Conservation (phyloP, 2,797 vertebrate species). For the Melanotaenia boesemani region DNA sequence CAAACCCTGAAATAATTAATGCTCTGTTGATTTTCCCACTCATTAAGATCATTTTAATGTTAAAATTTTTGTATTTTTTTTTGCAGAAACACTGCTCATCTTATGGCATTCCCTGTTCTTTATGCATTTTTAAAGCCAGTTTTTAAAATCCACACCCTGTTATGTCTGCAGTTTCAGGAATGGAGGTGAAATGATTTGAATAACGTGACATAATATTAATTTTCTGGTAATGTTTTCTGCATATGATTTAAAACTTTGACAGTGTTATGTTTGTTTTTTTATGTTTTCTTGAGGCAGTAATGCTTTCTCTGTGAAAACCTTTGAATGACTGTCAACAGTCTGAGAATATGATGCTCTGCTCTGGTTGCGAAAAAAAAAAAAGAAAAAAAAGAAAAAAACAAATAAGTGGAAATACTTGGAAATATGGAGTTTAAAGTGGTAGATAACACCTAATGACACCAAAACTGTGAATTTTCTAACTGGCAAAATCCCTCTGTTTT, state of each 20-base stretch:
- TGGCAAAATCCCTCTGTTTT: neutral
- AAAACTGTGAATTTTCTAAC: neutral
- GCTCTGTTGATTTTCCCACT: constrained; percentile 18
- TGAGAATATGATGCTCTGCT: constrained; percentile 15
- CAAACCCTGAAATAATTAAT: constrained; percentile 26
- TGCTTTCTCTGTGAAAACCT: neutral
- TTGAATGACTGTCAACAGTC: constrained; percentile 11
- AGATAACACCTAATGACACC: neutral
- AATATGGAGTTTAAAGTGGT: no score
- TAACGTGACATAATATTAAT: constrained; percentile 54
- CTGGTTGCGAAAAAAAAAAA: neutral
- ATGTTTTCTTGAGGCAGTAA: no score
- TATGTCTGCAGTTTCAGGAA: constrained; percentile 25
- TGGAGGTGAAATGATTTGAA: constrained; percentile 17
- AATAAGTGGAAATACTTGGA: no score
- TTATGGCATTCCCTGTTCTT: neutral
- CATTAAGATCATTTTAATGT: constrained; percentile 17
- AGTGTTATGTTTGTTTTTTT: no score
- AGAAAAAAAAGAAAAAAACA: no score
- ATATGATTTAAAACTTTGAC: no score
- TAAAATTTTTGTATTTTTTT: neutral
- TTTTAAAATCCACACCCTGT: constrained; percentile 21
- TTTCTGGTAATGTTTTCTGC: neutral
- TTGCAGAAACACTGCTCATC: constrained; percentile 5
- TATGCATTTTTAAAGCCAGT: constrained; percentile 21